Conservation (phyloP, 1,140 invertebrate species). For the Caenorhabditis elegans region WBcel235 BX284603.4:4493501-4494000, state of each 20-base stretch:
- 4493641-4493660: not conserved
- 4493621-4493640: not conserved
- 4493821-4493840: not conserved
- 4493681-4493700: constrained; percentile 42
- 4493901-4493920: constrained; percentile 5
- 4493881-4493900: constrained; percentile 24
- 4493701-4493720: constrained; percentile 51
- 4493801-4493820: constrained; percentile 16
- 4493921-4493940: constrained; percentile 46
- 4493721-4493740: constrained; percentile 28
- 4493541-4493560: constrained; percentile 24
- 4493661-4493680: not conserved
- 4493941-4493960: constrained; percentile 51
- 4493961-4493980: constrained; percentile 47
- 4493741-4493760: constrained; percentile 44
- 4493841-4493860: constrained; percentile 20
- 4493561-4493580: constrained; percentile 16
- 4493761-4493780: constrained; percentile 50
- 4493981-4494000: constrained; percentile 48
- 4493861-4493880: constrained; percentile 45
- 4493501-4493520: constrained; percentile 50
- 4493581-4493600: too few relatives aligned
- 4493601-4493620: constrained; percentile 17
- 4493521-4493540: constrained; percentile 52
- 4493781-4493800: constrained; percentile 23